A percentile compares a stretch with the other conserved stretches of the same genome.
Conservation (phyloP, 2,888 invertebrate species). For the Drepanosiphum platanoidis region DNA sequence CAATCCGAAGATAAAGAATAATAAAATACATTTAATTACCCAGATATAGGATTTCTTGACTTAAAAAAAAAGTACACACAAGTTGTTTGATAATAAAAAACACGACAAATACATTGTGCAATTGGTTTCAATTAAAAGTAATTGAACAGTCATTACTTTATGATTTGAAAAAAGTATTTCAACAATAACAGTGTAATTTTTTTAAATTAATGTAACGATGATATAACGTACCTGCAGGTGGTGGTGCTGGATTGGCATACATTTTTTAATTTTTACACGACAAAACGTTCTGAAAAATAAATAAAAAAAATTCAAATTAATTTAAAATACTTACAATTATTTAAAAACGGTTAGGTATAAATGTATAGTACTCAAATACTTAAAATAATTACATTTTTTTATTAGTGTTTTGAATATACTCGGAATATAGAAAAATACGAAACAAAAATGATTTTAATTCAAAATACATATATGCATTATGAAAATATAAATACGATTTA, state of each 20-base stretch:
- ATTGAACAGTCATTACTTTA: not conserved
- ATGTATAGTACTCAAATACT: no score
- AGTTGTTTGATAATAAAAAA: not conserved
- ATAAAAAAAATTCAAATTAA: not conserved
- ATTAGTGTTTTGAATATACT: no score
- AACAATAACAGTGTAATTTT: not conserved
- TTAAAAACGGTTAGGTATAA: not conserved
- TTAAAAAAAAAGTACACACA: not conserved
- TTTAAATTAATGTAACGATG: not conserved
- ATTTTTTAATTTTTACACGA: conserved; percentile 1
- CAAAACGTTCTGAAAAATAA: not conserved
- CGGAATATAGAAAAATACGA: no score
- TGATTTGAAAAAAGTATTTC: not conserved
- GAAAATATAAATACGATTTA: not conserved
- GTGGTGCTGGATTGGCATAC: conserved; percentile 33
- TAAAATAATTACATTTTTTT: no score
- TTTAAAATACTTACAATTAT: not conserved
- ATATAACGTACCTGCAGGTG: conserved; percentile 33
- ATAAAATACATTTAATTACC: not conserved
- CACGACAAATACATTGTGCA: not conserved
- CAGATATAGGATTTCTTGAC: not conserved
- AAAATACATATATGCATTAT: no score
- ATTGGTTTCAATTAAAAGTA: not conserved
- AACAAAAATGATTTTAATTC: no score
- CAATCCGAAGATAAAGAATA: no score